Conservation (phyloP, 1,140 invertebrate genomes). For the Ridgeia piscesae region DNA sequence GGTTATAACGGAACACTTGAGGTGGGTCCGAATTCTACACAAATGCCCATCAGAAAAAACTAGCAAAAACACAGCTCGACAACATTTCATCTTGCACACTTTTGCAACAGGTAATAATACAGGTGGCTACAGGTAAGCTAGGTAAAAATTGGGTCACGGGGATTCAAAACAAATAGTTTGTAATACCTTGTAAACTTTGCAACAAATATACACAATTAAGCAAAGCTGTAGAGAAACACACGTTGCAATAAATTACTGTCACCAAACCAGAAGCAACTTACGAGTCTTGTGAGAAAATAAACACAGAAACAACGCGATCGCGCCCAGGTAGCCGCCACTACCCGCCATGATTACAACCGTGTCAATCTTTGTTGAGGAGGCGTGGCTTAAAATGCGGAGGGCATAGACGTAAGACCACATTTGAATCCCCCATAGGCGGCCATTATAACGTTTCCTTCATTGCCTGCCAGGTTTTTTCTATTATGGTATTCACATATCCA, state of each 20-base stretch:
- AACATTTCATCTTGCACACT: neutral
- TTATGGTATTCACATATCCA: too few relatives aligned
- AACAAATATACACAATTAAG: neutral
- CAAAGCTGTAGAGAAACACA: neutral
- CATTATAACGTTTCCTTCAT: too few relatives aligned
- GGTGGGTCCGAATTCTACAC: too few relatives aligned
- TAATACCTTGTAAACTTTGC: neutral
- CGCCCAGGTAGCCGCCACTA: neutral
- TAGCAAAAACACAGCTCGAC: neutral
- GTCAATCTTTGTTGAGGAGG: neutral
- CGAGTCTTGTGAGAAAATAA: neutral
- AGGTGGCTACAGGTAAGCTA: neutral
- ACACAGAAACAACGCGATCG: neutral
- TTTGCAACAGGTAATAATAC: slow-evolving; percentile 6
- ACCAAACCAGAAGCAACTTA: neutral
- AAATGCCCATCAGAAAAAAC: too few relatives aligned
- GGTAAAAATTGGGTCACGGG: neutral
- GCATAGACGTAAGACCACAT: neutral
- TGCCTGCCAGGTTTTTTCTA: too few relatives aligned
- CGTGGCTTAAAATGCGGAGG: neutral
- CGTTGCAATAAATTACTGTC: neutral
- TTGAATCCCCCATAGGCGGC: too few relatives aligned
- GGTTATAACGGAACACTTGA: too few relatives aligned
- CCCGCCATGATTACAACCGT: neutral
- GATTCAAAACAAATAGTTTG: neutral